Base-by-base conservation (phyloP, 2,113 vertebrate genomes). In the Nipponia nippon region DNA sequence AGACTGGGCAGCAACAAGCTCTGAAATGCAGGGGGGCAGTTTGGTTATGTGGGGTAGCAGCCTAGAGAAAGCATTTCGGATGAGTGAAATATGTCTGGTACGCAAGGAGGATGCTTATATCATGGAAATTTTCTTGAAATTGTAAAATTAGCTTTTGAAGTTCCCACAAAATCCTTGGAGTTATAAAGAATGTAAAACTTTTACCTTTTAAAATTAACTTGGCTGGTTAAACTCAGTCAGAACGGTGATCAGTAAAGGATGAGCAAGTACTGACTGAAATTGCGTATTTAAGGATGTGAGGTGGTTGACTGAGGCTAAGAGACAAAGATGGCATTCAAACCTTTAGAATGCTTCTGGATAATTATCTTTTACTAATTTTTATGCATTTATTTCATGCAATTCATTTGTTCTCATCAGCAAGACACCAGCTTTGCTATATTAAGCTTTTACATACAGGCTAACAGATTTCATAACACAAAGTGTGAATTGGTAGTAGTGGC, bases 341-440 rank as follows among this genome's bases (percentile, higher is more conserved):
- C 8, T 59, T 76, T 83, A 66, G 30, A 79, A 89, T 50, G 5
- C 12, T 83, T 67, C 40, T 70, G 16, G 11, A 25, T 71, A 70
- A 63, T n/a, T 82, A 5, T 46, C 25, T 81, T 90, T 83, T 44
- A 82, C 11, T 9, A 44, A 7, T 72, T 65, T 56, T 59, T 83
- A 72, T 40, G 12, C 16, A 32, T 76, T 79, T 76, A 19, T 91
- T 81, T 82, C 59, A 91, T 89, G 84, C 11, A 78, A 49, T 73
- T 56, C 63, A 59, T 90, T 95, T 92, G 27, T 65, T 87, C 38
- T 90, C 81, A 93, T 89, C 91, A 97, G 55, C 86, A 97, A 92
- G 58, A 76, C 18, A 42, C 71, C 50, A 95, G 44, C 21, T 96
- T 95, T 90, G 82, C 61, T 73, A 47, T 73, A n/a, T 76, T 87